These are phyloP conservation scores for Patella depressa DNA, from an alignment of 2,888 invertebrate species.

Conservation along the genomic window DNA sequence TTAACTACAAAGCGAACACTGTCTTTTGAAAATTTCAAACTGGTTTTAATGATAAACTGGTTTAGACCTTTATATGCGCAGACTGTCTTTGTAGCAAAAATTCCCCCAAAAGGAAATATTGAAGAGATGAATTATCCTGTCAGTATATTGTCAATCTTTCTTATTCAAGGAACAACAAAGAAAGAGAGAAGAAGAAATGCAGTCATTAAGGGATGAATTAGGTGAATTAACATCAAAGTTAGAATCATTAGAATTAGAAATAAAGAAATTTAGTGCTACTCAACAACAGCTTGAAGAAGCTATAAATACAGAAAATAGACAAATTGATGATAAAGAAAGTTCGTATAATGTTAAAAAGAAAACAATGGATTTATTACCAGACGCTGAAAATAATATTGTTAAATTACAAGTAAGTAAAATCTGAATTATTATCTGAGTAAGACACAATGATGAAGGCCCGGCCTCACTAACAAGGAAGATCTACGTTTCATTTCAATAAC, in stretches of 20 bases:
- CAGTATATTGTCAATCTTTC: not conserved
- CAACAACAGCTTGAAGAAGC: slow-evolving; percentile 67
- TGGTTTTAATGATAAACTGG: too few species aligned
- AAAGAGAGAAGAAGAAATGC: slow-evolving; percentile 66
- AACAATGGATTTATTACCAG: slow-evolving; percentile 78
- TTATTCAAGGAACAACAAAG: slow-evolving; percentile 62
- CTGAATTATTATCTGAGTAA: not conserved
- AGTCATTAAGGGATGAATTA: slow-evolving; percentile 61
- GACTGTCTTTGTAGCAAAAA: too few species aligned
- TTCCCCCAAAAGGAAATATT: too few species aligned
- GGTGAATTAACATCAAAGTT: slow-evolving; percentile 55
- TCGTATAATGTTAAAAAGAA: slow-evolving; percentile 69
- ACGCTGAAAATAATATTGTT: slow-evolving; percentile 73
- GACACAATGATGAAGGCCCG: not conserved
- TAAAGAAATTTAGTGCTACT: slow-evolving; percentile 63
- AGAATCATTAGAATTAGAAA: slow-evolving; percentile 63
- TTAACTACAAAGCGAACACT: too few species aligned
- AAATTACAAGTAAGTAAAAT: slow-evolving; percentile 65
- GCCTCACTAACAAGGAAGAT: not conserved
- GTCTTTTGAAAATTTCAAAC: too few species aligned
- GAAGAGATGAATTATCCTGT: too few species aligned
- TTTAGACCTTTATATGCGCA: too few species aligned
- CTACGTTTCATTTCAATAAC: too few species aligned
- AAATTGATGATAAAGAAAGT: slow-evolving; percentile 63
- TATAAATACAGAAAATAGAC: slow-evolving; percentile 71